Evolutionary conservation across 1,140 invertebrate genomes (phyloP).

Genomic region (Hylaeus anthracinus): DNA sequence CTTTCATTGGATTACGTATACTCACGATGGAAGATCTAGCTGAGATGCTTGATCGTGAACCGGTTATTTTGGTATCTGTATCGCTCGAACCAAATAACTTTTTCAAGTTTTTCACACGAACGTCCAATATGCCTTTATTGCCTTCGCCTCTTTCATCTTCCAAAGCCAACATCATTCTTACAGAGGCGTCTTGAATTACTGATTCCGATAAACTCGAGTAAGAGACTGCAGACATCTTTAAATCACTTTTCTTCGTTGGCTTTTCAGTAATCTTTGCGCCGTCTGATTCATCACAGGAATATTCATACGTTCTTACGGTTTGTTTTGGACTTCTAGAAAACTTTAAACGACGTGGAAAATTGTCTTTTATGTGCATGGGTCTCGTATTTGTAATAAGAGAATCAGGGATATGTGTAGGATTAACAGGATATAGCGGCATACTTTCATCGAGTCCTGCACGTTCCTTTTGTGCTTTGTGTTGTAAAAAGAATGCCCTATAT

Average conservation of each 20-base stretch:
- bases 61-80: not conserved
- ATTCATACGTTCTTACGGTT: not conserved
- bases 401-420: constrained; percentile 47
- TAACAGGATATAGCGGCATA: constrained; percentile 59
- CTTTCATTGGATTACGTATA: constrained; percentile 56
- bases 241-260: too few species aligned
- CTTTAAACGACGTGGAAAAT: not conserved
- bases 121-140: constrained; percentile 78
- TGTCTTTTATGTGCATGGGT: constrained; percentile 23
- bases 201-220: constrained; percentile 69
- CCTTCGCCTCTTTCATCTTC: constrained; percentile 82
- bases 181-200: constrained; percentile 72
- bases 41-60: constrained; percentile 28
- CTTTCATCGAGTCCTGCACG: constrained; percentile 71
- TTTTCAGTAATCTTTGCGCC: not conserved
- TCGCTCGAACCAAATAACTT: constrained; percentile 67
- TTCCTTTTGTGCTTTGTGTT: constrained; percentile 67
- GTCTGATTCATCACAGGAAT: not conserved
- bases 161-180: constrained; percentile 80
- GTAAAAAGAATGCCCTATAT: constrained; percentile 71
- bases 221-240: constrained; percentile 39
- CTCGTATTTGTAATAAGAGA: constrained; percentile 7
- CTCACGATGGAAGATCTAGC: constrained; percentile 54
- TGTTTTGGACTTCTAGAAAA: not conserved
- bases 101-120: constrained; percentile 82